Evolutionary conservation across 2,888 invertebrate species (phyloP), one percentile per base, ranked within the genome.

Genomic region (Spicauda simplicius): DNA sequence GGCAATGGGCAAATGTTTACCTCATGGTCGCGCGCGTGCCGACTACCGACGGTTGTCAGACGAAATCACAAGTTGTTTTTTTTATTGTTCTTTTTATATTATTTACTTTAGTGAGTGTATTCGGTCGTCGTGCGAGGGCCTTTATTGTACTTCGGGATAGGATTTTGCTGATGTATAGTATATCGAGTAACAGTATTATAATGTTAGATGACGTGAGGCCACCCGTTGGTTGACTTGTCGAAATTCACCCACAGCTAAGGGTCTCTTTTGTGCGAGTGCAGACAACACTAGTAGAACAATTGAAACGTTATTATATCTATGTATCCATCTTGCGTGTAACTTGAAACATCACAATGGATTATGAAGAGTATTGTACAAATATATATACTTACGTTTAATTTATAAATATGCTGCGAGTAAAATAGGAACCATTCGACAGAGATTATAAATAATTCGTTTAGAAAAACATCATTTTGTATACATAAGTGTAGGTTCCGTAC

Each of bases 21-120:
- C 86, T 84, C 84, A 80, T 74, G 76, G 76, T 79, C 70, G 78
- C 77, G 59, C 74, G 77, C 75, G 76, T n/a, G 6, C 45, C 45
- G 45, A 37, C 37, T 72, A 76, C 69, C 77, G 71, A 74, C 79
- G 83, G 79, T 83, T 80, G 82, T 83, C 78, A 72, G 71, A 63
- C 72, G 72, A 73, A 74, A 84, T 84, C 81, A 83, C 82, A 84
- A 83, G 70, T 73, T 71, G 70, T 72, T 69, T 66, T 72, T 69
- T 66, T 72, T 69, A 64, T 69, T 61, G 19, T 63, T 53, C 37
- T 50, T 57, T 25, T 58, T 67, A 58, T 58, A 53, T 55, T 48
- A 41, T 63, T 45, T 67, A 55, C 50, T 37, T 67, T 37, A 30
- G 56, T 65, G 10, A 65, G 56, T 25, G 56, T 50, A 55, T 61